Base-by-base conservation (phyloP, 1,140 invertebrate species). In the Psix sp. region DNA sequence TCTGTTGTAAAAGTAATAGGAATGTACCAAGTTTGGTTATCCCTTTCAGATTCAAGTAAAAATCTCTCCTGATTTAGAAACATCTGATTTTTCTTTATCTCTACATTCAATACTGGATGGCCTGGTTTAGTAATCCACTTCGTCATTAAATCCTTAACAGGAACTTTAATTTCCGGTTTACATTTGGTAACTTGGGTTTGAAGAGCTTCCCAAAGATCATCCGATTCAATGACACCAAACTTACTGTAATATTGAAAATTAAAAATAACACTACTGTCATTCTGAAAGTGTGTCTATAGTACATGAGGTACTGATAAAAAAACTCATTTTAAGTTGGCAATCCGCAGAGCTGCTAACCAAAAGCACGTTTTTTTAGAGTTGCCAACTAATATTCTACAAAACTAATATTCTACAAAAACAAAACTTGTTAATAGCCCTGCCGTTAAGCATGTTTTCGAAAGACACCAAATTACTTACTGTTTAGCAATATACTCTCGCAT, bases 111-210 rank as follows among this genome's bases (percentile, higher is more conserved):
- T 3, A 94, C 88, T 0, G 94, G 94, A 75, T 91, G 93, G 20
- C 94, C 94, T 33, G 91, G 85, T 77, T 94, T 90, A 11, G 90
- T 85, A 0, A 92, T 93, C 92, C 94, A 96, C 17, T 88, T 90
- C 1, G 91, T 88, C 83, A 94, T 91, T 3, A 93, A 84, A 0
- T 59, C 78, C n/a, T 87, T 83, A 0, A 91, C 80, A 2, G 79
- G 52, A 9, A 75, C 17, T 0, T 48, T 45, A n/a, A 42, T 42
- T 3, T 51, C 6, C 13, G 1, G 84, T 77, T 7, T 78, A 80
- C 4, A 33, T 78, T 29, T 86, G 29, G 84, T 76, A 2, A 80
- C 72, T 74, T 89, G 82, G 26, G 82, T 68, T 39, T 90, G 89
- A 46, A 95, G 76, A 21, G 89, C 87, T 7, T 68, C 31, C 90